A percentile compares a stretch with the other conserved stretches of the same genome.
Evolutionary conservation across 2,797 vertebrate species (phyloP).

Genomic region (Karalla daura): DNA sequence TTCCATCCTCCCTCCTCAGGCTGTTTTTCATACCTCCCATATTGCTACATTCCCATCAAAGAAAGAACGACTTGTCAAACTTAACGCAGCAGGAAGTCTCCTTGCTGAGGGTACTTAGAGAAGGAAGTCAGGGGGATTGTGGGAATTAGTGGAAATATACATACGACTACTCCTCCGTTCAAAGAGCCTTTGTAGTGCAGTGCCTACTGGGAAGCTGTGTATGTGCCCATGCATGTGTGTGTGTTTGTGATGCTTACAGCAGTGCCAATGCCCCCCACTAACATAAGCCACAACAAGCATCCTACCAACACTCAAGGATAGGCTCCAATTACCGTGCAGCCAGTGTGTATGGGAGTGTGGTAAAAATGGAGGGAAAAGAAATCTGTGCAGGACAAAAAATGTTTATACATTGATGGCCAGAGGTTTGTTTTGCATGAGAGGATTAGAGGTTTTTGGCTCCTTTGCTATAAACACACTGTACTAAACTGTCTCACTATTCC

Average conservation of each 20-base stretch:
- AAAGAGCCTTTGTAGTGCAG: constrained; percentile 49
- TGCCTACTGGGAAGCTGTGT: not conserved
- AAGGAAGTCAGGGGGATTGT: constrained; percentile 42
- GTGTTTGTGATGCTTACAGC: constrained; percentile 43
- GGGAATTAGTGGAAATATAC: constrained; percentile 56
- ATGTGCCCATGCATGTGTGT: not conserved
- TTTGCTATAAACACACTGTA: not conserved
- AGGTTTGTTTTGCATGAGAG: constrained; percentile 1
- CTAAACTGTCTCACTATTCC: not conserved
- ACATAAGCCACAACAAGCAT: constrained; percentile 40
- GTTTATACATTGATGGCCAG: not conserved
- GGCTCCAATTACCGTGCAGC: constrained; percentile 43
- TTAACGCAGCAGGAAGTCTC: constrained; percentile 46
- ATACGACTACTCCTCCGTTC: constrained; percentile 34
- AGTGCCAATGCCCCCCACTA: constrained; percentile 31
- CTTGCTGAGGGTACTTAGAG: constrained; percentile 37
- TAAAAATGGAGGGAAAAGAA: constrained; percentile 23
- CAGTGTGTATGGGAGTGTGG: constrained; percentile 14
- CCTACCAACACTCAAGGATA: constrained; percentile 11
- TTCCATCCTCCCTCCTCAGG: not conserved
- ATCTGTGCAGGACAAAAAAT: not conserved
- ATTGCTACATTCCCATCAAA: constrained; percentile 19
- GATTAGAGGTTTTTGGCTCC: not conserved
- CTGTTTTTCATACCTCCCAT: constrained; percentile 10
- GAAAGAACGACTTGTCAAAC: constrained; percentile 28